phyloP scores from a whole-genome alignment of 2,797 vertebrate genomes.

The Salarias fasciatus region DNA sequence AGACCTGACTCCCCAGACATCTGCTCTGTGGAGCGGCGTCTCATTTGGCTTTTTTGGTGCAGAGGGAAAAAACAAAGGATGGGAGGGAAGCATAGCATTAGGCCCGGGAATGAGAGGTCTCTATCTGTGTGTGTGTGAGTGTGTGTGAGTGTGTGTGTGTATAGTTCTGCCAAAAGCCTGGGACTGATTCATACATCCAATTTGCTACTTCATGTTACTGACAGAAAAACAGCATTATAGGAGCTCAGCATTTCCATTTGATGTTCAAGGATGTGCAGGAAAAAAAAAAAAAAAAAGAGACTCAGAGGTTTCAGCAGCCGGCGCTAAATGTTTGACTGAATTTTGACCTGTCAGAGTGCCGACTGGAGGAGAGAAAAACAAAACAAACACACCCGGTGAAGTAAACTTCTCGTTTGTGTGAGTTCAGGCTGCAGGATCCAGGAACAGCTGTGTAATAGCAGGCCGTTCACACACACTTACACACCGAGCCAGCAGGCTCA shows the following conservation, averaged over 20 bases:
- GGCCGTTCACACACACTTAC: constrained; percentile 14
- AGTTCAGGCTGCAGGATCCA: constrained; percentile 7
- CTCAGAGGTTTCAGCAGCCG: background rate
- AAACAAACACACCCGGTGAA: background rate
- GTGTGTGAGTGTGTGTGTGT: background rate
- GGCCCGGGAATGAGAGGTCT: constrained; percentile 17
- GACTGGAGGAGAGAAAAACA: background rate
- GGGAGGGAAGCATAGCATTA: constrained; percentile 10
- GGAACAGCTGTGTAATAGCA: constrained; percentile 43
- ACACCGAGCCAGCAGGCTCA: constrained; percentile 28
- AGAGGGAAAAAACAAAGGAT: constrained; percentile 50
- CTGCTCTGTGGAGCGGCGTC: constrained; percentile 65
- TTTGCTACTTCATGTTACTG: background rate
- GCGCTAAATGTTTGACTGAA: background rate
- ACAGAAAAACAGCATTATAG: background rate
- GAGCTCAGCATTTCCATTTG: background rate
- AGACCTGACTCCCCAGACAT: constrained; percentile 70
- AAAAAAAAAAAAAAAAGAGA: background rate
- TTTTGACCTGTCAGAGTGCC: background rate
- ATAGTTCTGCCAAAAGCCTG: too few species aligned
- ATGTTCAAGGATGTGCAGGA: background rate
- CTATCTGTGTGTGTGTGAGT: constrained; percentile 5
- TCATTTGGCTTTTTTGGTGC: constrained; percentile 64
- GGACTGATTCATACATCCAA: background rate
- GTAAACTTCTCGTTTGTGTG: constrained; percentile 1